phyloP scores from a whole-genome alignment of 2,113 vertebrate genomes.

The Thermophis baileyi region DNA sequence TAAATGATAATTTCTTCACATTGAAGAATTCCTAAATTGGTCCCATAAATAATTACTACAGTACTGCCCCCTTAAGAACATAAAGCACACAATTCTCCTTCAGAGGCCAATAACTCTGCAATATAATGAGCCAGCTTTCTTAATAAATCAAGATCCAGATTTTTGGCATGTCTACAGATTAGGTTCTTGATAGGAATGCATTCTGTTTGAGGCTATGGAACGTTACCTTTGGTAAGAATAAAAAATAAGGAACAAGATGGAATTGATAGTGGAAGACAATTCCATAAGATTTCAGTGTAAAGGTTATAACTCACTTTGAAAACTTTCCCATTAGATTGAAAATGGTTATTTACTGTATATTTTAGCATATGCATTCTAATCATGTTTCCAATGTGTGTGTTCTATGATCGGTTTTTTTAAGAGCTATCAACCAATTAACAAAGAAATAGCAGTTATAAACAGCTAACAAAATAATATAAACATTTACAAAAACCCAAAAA shows the following conservation, averaged over 20 bases:
- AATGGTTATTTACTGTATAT: background rate
- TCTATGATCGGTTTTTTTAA: background rate
- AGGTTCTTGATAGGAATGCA: background rate
- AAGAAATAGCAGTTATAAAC: background rate
- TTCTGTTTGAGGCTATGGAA: background rate
- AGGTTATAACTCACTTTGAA: background rate
- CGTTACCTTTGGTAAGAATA: background rate
- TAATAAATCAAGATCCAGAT: background rate
- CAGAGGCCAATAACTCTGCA: background rate
- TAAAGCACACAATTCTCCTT: background rate
- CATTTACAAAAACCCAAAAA: background rate
- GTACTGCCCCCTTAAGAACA: background rate
- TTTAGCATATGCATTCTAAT: background rate
- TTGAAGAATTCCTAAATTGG: background rate
- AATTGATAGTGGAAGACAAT: background rate
- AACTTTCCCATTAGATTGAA: background rate
- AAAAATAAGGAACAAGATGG: background rate
- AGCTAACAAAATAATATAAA: background rate
- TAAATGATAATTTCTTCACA: background rate
- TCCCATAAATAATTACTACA: background rate
- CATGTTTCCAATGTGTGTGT: background rate
- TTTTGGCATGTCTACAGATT: background rate
- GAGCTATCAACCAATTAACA: background rate
- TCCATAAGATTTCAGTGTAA: background rate
- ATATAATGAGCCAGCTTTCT: background rate